phyloP scores from a whole-genome alignment of 1,140 invertebrate species.

The Pemphigus obesinymphae region DNA sequence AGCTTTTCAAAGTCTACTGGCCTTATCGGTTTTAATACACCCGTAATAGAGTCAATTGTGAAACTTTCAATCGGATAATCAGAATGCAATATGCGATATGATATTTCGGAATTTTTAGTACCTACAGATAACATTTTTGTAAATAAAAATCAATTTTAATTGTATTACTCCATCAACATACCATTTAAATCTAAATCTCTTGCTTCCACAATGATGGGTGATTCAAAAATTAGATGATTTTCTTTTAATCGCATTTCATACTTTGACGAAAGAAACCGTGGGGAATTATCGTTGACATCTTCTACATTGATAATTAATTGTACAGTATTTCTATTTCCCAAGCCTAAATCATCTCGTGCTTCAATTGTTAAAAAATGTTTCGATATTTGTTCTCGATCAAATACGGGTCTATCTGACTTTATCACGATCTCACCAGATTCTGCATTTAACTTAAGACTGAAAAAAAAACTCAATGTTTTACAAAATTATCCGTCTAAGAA shows the following conservation, averaged over 20 bases:
- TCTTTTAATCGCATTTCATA: slow-evolving; percentile 81
- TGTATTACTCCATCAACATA: slow-evolving; percentile 48
- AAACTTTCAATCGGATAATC: slow-evolving; percentile 70
- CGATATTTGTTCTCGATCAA: slow-evolving; percentile 81
- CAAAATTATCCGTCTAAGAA: not conserved
- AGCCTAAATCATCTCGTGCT: slow-evolving; percentile 79
- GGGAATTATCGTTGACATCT: slow-evolving; percentile 84
- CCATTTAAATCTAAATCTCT: slow-evolving; percentile 81
- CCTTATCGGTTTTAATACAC: slow-evolving; percentile 62
- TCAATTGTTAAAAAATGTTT: slow-evolving; percentile 87
- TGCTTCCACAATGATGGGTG: slow-evolving; percentile 71
- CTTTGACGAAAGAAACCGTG: slow-evolving; percentile 71
- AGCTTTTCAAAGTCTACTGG: slow-evolving; percentile 74
- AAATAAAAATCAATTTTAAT: not conserved
- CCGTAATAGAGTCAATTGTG: slow-evolving; percentile 68
- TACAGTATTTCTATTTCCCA: slow-evolving; percentile 79
- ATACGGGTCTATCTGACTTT: slow-evolving; percentile 65
- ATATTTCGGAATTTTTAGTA: slow-evolving; percentile 77
- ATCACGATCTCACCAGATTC: slow-evolving; percentile 78
- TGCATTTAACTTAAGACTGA: slow-evolving; percentile 59
- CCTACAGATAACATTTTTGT: too few species aligned
- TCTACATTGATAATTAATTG: slow-evolving; percentile 80
- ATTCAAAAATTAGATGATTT: slow-evolving; percentile 73
- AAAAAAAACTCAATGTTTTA: not conserved
- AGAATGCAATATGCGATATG: slow-evolving; percentile 73